Conservation (phyloP, 2,797 vertebrate species). For the Glyptemys insculpta region DNA sequence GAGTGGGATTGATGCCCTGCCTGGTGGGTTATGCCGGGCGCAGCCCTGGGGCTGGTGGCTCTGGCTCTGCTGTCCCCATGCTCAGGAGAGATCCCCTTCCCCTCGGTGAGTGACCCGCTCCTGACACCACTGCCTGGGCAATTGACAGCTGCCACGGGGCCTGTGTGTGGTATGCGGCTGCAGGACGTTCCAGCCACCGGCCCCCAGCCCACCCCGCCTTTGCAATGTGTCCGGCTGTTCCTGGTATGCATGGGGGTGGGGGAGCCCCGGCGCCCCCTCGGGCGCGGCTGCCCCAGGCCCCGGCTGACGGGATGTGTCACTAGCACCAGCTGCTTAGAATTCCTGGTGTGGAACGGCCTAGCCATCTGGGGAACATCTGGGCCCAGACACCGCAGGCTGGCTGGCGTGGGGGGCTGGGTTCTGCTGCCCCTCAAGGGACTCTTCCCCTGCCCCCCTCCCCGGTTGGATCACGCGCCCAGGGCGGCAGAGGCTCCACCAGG, state of each 20-base stretch:
- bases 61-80: neutral
- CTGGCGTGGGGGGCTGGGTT: neutral
- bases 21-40: no score
- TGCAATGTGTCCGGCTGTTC: neutral
- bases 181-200: neutral
- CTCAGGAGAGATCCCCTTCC: neutral
- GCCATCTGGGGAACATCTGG: constrained; percentile 48
- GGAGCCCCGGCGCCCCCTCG: neutral
- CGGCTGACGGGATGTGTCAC: neutral
- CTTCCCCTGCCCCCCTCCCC: neutral
- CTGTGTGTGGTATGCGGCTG: neutral
- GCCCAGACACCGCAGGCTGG: neutral
- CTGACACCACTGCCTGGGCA: neutral
- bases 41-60: no score
- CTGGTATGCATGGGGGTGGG: neutral
- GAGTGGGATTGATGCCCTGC: neutral
- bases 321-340: neutral
- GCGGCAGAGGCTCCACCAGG: neutral
- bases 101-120: neutral
- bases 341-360: neutral
- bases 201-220: neutral
- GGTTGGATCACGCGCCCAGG: fast-evolving
- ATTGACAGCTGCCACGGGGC: constrained; percentile 8
- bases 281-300: neutral
- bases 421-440: neutral